Conservation (phyloP, 2,113 vertebrate species). For the Sebastes fasciatus region DNA sequence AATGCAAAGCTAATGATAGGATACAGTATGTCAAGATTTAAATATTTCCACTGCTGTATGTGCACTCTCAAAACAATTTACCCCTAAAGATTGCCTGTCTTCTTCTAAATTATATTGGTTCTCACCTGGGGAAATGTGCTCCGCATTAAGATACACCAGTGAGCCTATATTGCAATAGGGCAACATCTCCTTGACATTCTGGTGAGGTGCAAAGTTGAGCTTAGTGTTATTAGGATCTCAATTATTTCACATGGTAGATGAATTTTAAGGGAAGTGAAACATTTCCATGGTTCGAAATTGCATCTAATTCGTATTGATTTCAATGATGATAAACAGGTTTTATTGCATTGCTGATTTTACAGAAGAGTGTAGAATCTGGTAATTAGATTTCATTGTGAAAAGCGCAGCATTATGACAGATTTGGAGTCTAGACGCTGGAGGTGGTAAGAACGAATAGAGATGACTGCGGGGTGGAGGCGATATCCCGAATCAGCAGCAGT, state of each 20-base stretch:
- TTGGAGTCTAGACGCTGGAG: not conserved
- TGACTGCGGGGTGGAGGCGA: not conserved
- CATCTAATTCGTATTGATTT: not conserved
- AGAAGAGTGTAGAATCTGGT: not conserved
- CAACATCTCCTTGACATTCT: slow-evolving; percentile 1
- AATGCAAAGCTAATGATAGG: slow-evolving; percentile 7
- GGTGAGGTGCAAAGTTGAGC: slow-evolving; percentile 11
- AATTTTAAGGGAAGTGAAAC: slow-evolving; percentile 22
- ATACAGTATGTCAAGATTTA: slow-evolving; percentile 9
- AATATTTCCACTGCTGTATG: not conserved
- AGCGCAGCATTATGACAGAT: not conserved
- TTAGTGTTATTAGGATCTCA: slow-evolving; percentile 19
- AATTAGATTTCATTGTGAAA: not conserved
- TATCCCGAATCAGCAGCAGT: not conserved
- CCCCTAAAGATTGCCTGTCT: not conserved
- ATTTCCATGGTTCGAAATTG: slow-evolving; percentile 1
- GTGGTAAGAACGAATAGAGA: not conserved
- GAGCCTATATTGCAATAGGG: not conserved
- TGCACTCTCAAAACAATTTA: slow-evolving; percentile 6
- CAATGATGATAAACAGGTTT: not conserved
- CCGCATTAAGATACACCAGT: not conserved
- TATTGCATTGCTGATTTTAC: not conserved
- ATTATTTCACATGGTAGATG: slow-evolving; percentile 26
- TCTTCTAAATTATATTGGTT: not conserved
- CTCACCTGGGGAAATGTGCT: slow-evolving; percentile 2